Evolutionary conservation across 2,888 invertebrate species (phyloP).

Genomic region (Noctuana brunneofusca): DNA sequence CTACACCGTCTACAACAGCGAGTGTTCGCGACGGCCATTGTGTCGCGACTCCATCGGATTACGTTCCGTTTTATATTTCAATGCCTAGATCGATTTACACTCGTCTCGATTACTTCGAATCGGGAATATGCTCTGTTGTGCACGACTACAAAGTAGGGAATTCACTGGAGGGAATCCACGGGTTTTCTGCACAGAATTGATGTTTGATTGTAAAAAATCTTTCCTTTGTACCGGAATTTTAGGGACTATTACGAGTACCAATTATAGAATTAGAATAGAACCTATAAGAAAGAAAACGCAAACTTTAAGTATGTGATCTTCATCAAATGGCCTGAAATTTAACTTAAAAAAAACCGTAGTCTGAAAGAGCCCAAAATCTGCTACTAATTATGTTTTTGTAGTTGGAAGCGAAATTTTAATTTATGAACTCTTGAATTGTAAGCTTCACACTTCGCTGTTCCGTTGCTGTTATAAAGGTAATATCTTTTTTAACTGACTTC

Average conservation of each 20-base stretch:
- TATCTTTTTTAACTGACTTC: no score
- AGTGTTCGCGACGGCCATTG: conserved; percentile 25
- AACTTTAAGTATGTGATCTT: no score
- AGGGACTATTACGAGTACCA: neutral
- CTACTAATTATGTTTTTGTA: neutral
- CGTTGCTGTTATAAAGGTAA: neutral
- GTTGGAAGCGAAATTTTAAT: conserved; percentile 8
- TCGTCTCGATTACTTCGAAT: conserved; percentile 28
- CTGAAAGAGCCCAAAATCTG: neutral
- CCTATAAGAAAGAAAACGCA: no score
- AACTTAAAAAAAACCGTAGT: neutral
- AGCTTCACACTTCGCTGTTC: conserved; percentile 10
- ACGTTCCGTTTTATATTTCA: conserved; percentile 36
- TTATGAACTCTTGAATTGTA: conserved; percentile 3
- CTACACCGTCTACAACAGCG: conserved; percentile 16
- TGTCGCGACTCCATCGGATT: conserved; percentile 32
- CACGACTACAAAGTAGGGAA: neutral
- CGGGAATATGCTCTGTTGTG: conserved; percentile 27
- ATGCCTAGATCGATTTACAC: conserved; percentile 32
- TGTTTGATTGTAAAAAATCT: neutral
- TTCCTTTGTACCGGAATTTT: neutral
- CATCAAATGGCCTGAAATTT: no score
- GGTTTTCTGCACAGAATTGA: neutral
- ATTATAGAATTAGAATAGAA: no score
- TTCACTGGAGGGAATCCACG: neutral